Evolutionary conservation across 2,113 vertebrate genomes (phyloP).

Genomic region (Pogonocichla stellata): DNA sequence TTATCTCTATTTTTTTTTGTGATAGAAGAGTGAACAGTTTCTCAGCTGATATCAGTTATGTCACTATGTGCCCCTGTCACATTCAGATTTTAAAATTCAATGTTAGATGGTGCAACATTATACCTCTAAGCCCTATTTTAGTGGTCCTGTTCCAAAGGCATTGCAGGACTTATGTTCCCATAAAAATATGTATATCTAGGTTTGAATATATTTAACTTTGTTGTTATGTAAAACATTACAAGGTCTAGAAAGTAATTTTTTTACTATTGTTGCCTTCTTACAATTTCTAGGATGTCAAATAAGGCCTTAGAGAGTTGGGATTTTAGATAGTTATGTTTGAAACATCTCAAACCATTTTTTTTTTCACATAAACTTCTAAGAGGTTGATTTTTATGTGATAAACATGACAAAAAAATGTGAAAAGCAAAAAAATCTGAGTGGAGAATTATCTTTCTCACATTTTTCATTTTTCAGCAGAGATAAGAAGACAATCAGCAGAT

Average conservation of each 20-base stretch:
- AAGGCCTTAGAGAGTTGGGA: not conserved
- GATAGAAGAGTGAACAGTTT: not conserved
- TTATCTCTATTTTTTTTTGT: not conserved
- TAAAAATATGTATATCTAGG: not conserved
- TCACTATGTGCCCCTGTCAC: not conserved
- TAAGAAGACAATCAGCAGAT: not conserved
- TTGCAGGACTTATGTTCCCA: too few relatives aligned
- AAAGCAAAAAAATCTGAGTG: not conserved
- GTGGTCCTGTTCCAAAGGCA: too few relatives aligned
- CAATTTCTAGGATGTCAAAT: not conserved
- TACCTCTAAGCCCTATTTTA: accelerated
- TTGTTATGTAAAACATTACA: not conserved
- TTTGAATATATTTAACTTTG: not conserved
- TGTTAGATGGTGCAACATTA: not conserved
- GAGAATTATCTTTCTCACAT: not conserved
- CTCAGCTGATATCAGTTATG: not conserved
- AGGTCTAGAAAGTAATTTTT: not conserved
- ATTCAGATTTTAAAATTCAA: not conserved
- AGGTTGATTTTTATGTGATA: not conserved
- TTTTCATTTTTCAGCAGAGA: not conserved
- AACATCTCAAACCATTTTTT: not conserved
- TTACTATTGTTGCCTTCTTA: accelerated
- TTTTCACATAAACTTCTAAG: not conserved
- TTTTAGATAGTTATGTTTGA: not conserved
- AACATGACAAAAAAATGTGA: not conserved